A percentile compares a stretch with the other conserved stretches of the same genome.
phyloP scores from a whole-genome alignment of 2,797 vertebrate genomes.

The Premnoplex brunnescens region DNA sequence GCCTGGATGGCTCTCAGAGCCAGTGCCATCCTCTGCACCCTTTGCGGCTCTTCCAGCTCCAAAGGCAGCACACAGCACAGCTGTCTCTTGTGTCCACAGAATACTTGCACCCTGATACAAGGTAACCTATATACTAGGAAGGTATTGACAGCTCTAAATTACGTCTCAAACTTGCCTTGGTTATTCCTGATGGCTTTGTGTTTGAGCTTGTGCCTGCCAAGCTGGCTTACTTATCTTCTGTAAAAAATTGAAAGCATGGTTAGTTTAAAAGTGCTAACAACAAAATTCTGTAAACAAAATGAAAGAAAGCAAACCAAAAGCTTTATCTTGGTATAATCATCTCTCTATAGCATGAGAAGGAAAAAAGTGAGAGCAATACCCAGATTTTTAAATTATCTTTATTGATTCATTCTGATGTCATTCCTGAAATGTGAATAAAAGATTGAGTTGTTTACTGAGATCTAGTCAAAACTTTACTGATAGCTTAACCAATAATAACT shows the following conservation, averaged over 20 bases:
- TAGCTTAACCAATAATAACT: neutral
- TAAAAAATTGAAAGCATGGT: neutral
- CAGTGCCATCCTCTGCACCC: accelerated
- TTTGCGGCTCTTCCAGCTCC: neutral
- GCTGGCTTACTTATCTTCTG: neutral
- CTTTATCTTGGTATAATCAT: neutral
- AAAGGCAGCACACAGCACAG: neutral
- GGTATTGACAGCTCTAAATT: neutral
- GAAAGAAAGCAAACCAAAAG: neutral
- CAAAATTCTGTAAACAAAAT: neutral
- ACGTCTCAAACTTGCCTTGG: neutral
- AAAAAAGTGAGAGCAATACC: neutral
- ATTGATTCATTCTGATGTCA: neutral
- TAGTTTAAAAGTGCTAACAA: neutral
- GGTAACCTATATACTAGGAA: neutral
- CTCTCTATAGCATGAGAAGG: neutral
- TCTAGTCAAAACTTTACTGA: neutral
- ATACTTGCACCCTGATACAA: neutral
- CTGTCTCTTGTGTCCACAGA: neutral
- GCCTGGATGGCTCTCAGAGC: accelerated
- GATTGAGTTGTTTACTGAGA: neutral
- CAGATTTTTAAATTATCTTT: neutral
- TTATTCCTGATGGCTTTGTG: neutral
- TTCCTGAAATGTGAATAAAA: conserved; percentile 3
- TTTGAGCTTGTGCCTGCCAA: neutral